A percentile compares a stretch with the other conserved stretches of the same genome.
Conservation (phyloP, 2,797 vertebrate genomes). For the Enteromius paludinosus region DNA sequence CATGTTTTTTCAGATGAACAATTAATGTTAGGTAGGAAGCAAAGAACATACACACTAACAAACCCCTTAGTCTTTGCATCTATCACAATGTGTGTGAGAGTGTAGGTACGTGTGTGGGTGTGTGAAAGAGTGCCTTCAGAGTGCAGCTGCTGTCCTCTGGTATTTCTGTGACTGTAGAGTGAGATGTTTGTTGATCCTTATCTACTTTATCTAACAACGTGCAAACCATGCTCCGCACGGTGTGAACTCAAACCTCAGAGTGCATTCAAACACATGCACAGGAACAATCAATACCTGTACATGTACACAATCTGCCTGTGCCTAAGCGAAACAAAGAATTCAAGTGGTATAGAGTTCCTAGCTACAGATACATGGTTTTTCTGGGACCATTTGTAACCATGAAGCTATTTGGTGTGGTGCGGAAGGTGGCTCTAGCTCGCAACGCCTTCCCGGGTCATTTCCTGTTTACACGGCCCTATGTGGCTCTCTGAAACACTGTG, state of each 20-base stretch:
- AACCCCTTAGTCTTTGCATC: constrained; percentile 68
- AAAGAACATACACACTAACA: constrained; percentile 74
- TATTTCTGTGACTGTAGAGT: constrained; percentile 68
- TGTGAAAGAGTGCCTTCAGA: constrained; percentile 24
- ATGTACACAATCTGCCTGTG: not conserved
- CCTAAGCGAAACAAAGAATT: constrained; percentile 9
- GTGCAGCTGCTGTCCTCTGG: constrained; percentile 69
- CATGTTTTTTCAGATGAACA: constrained; percentile 66
- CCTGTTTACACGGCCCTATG: constrained; percentile 83
- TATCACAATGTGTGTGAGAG: constrained; percentile 52
- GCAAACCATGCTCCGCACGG: constrained; percentile 21
- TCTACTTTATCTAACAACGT: constrained; percentile 44
- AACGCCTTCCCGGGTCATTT: constrained; percentile 83
- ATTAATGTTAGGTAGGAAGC: constrained; percentile 69
- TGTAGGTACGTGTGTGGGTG: constrained; percentile 41
- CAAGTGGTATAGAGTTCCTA: constrained; percentile 11
- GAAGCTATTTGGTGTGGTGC: constrained; percentile 74
- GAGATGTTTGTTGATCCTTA: constrained; percentile 50
- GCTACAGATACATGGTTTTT: constrained; percentile 32
- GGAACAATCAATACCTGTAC: not conserved
- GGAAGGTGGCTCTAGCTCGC: constrained; percentile 76
- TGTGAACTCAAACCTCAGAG: constrained; percentile 27
- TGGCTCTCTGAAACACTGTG: constrained; percentile 76
- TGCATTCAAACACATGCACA: not conserved
- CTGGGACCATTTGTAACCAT: constrained; percentile 62